Conservation (phyloP, 2,797 vertebrate species). For the Enteromius treurensis region DNA sequence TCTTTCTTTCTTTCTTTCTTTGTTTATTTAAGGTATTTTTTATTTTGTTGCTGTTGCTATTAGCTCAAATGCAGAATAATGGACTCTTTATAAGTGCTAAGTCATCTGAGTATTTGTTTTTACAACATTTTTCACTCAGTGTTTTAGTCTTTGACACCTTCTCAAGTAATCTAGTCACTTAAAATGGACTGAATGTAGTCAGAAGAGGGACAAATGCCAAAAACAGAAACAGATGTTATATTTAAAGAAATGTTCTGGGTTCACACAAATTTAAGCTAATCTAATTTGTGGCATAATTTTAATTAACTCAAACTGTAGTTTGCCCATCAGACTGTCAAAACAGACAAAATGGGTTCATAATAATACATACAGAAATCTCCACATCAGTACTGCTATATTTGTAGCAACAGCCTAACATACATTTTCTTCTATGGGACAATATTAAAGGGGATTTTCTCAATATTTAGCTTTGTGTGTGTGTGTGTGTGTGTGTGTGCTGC, state of each 20-base stretch:
- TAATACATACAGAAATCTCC: neutral
- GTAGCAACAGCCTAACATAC: too few species aligned
- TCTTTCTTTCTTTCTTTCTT: conserved; percentile 27
- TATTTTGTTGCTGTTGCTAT: neutral
- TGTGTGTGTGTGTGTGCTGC: too few species aligned
- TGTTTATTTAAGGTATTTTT: conserved; percentile 42
- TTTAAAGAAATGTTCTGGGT: conserved; percentile 7
- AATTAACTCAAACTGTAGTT: neutral
- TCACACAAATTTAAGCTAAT: neutral
- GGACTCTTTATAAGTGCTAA: neutral
- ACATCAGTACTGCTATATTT: too few species aligned
- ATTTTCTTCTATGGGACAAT: too few species aligned
- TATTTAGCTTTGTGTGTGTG: too few species aligned
- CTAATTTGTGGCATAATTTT: neutral
- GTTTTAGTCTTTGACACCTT: neutral
- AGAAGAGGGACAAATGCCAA: neutral
- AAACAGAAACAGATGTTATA: conserved; percentile 1
- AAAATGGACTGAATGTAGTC: conserved; percentile 15
- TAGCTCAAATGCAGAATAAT: conserved; percentile 20
- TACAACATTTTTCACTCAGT: conserved; percentile 10
- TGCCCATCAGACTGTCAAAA: neutral
- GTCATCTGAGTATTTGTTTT: conserved; percentile 23
- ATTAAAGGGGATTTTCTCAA: too few species aligned
- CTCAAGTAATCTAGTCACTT: conserved; percentile 9
- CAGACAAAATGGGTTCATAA: neutral